Percentiles rank a stretch among this genome's conserved stretches.
phyloP scores from a whole-genome alignment of 2,888 invertebrate species.

The Galerucella nymphaeae region DNA sequence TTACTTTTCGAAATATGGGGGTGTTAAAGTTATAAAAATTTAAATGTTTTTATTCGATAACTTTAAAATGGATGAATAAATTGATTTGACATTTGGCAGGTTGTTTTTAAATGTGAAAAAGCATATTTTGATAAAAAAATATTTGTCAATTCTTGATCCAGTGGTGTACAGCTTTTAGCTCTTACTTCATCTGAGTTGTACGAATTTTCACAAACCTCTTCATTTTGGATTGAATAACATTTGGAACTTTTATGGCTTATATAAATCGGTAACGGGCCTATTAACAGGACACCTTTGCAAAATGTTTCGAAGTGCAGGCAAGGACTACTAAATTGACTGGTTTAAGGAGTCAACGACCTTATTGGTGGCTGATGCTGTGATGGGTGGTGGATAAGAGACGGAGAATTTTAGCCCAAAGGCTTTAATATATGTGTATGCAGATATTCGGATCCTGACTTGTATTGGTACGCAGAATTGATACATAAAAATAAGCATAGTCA shows the following conservation, averaged over 20 bases:
- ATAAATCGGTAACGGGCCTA: constrained; percentile 7
- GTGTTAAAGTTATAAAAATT: too few relatives aligned
- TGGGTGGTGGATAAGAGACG: constrained; percentile 51
- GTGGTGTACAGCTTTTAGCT: too few relatives aligned
- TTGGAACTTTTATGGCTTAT: not conserved
- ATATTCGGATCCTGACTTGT: constrained; percentile 49
- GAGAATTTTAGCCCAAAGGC: constrained; percentile 52
- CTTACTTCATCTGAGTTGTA: too few relatives aligned
- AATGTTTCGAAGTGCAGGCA: constrained; percentile 27
- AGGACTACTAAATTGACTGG: constrained; percentile 41
- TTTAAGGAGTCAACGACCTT: constrained; percentile 54
- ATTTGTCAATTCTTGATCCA: too few relatives aligned
- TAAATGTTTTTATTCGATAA: too few relatives aligned
- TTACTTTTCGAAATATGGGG: too few relatives aligned
- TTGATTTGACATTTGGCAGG: too few relatives aligned
- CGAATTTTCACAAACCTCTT: too few relatives aligned
- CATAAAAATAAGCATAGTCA: not conserved
- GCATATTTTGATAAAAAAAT: too few relatives aligned
- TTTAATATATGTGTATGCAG: constrained; percentile 53
- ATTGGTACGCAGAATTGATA: constrained; percentile 16
- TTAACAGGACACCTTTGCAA: constrained; percentile 7
- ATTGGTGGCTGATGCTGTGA: constrained; percentile 51
- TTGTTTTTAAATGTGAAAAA: too few relatives aligned
- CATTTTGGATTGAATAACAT: not conserved
- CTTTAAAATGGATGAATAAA: too few relatives aligned